Evolutionary conservation across 2,113 vertebrate species (phyloP).

Genomic region (Hemibagrus wyckioides): DNA sequence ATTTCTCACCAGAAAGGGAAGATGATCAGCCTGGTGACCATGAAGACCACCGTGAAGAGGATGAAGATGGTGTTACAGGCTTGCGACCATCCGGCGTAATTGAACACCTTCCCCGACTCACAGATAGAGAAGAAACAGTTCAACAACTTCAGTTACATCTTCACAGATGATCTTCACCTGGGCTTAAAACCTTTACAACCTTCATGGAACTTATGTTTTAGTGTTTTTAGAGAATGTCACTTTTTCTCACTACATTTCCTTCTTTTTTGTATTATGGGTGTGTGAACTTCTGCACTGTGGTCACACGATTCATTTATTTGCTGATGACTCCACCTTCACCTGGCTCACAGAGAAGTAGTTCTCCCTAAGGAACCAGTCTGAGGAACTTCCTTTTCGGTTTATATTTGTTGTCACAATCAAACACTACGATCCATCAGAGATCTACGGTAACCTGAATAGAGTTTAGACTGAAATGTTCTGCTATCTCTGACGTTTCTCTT

Average conservation of each 20-base stretch:
- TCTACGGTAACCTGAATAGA: too few relatives aligned
- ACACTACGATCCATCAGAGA: background rate
- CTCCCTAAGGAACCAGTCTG: background rate
- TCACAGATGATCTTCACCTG: background rate
- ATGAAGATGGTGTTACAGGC: conserved; percentile 81
- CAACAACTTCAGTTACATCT: background rate
- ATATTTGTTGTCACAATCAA: background rate
- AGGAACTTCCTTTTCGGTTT: background rate
- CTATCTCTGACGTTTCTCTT: background rate
- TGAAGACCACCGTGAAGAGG: conserved; percentile 79
- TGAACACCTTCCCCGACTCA: conserved; percentile 87
- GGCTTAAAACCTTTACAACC: background rate
- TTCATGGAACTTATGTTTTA: background rate
- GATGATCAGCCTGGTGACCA: conserved; percentile 82
- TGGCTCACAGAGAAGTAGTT: background rate
- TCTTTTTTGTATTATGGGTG: background rate
- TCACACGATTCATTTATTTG: background rate
- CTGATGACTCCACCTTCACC: background rate
- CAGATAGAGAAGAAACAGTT: conserved; percentile 20
- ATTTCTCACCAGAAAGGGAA: conserved; percentile 88
- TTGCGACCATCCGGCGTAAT: conserved; percentile 82
- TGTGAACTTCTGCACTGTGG: background rate
- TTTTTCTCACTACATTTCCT: background rate
- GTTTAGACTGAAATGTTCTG: background rate
- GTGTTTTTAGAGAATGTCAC: background rate